Conservation (phyloP, 2,888 invertebrate species). For the Caradrina kadenii region DNA sequence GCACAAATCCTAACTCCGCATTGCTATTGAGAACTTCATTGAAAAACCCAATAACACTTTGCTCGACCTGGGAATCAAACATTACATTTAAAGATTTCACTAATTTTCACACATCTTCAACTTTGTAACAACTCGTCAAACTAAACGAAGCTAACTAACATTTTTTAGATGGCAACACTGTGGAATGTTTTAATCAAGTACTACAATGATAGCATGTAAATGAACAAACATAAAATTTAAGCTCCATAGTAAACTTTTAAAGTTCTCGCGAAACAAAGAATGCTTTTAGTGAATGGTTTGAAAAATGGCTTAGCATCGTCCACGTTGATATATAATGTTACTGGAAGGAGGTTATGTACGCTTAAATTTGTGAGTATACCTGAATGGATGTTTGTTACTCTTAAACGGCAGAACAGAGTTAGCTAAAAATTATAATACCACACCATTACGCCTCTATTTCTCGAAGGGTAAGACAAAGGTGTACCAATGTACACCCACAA, state of each 20-base stretch:
- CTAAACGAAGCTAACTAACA: slow-evolving; percentile 22
- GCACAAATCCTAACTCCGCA: too few relatives aligned
- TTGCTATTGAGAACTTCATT: too few relatives aligned
- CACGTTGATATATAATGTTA: slow-evolving; percentile 22
- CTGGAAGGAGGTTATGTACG: slow-evolving; percentile 55
- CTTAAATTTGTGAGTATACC: too few relatives aligned
- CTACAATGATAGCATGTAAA: slow-evolving; percentile 54
- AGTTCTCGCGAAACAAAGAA: slow-evolving; percentile 70
- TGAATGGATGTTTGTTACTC: too few relatives aligned
- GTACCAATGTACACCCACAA: too few relatives aligned
- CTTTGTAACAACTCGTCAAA: slow-evolving; percentile 5
- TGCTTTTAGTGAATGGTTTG: slow-evolving; percentile 71
- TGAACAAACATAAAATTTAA: slow-evolving; percentile 64
- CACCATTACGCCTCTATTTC: too few relatives aligned
- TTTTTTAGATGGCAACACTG: slow-evolving; percentile 17
- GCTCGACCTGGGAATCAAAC: too few relatives aligned
- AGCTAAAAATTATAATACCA: too few relatives aligned
- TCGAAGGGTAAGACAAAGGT: too few relatives aligned
- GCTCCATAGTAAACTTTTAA: slow-evolving; percentile 62
- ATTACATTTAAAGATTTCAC: too few relatives aligned
- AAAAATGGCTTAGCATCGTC: slow-evolving; percentile 70
- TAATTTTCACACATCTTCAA: not conserved
- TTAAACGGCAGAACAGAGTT: too few relatives aligned
- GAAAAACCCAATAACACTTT: too few relatives aligned
- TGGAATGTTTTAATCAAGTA: slow-evolving; percentile 52